Evolutionary conservation across 2,797 vertebrate species (phyloP), one percentile per base, ranked within the genome.

Genomic region (Melanotaenia maccullochi): DNA sequence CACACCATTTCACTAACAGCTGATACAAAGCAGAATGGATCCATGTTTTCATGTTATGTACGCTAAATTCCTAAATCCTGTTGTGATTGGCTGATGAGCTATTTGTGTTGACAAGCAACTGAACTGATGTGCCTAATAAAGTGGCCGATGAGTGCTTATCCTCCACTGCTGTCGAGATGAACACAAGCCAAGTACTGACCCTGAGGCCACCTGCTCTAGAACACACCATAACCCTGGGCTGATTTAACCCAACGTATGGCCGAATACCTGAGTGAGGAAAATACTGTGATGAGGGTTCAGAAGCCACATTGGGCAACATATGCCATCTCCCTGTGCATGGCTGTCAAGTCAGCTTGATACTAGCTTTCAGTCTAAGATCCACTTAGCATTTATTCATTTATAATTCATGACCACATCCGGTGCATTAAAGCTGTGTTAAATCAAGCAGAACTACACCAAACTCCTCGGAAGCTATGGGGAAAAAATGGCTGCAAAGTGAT

Each of bases 341-440:
- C 84, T 84, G 83, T 87, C 75, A 69, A 61, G 74, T 76, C 90
- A 87, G 90, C 88, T 89, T 90, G 90, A 90, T 60, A 55, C 84
- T 68, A 74, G 86, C 84, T 88, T 78, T 16, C 73, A 42, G 66
- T 73, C 90, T 87, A 86, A 82, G 63, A 87, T 81, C 83, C 82
- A 65, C 69, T 87, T 87, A 84, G 69, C 78, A 81, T 86, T 85
- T 72, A 68, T 75, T 87, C 83, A 88, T 86, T 84, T 89, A 66
- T 65, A 84, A 91, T 86, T 87, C 84, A 85, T 76, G 75, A 83
- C 74, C 70, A 44, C 73, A 76, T 78, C 64, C 57, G 38, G 71
- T 4, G 62, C 71, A 75, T 85, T 71, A 82, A 69, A 80, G 65
- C 60, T 18, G 56, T 11, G 81, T 65, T 73, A 85, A 87, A 89